Evolutionary conservation across 2,113 vertebrate genomes (phyloP).

Genomic region (Pachycephala philippinensis): DNA sequence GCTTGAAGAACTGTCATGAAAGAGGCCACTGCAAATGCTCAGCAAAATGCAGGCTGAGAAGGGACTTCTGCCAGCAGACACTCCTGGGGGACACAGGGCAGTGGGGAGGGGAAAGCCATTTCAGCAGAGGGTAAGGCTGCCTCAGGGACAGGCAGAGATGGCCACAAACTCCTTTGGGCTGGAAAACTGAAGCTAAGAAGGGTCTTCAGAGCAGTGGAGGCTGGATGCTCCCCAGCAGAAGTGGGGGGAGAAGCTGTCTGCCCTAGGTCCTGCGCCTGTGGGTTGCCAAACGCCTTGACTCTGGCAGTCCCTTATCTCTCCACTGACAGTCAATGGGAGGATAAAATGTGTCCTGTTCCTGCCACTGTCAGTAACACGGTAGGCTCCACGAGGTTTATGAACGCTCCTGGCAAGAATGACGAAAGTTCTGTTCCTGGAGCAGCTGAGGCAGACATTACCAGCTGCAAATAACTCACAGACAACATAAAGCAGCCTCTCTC

Average conservation of each 20-base stretch:
- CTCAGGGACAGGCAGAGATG: neutral
- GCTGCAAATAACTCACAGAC: neutral
- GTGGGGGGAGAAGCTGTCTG: neutral
- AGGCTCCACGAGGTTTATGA: neutral
- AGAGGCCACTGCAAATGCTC: neutral
- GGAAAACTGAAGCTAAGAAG: neutral
- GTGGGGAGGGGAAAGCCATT: neutral
- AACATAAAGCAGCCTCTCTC: neutral
- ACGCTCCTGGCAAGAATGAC: neutral
- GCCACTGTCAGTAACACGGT: neutral
- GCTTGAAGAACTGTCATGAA: neutral
- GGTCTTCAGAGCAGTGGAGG: neutral
- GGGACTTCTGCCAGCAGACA: neutral
- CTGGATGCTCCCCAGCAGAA: neutral
- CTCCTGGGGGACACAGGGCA: neutral
- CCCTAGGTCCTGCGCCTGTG: neutral
- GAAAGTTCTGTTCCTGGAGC: neutral
- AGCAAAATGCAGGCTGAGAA: neutral
- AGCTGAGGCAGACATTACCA: neutral
- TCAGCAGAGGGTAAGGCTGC: neutral
- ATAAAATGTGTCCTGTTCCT: neutral
- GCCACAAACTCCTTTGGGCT: neutral
- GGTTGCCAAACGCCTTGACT: neutral
- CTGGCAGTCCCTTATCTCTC: neutral
- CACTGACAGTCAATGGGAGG: neutral